Evolutionary conservation across 2,888 invertebrate species (phyloP).

Genomic region (Athripsodes cinereus): DNA sequence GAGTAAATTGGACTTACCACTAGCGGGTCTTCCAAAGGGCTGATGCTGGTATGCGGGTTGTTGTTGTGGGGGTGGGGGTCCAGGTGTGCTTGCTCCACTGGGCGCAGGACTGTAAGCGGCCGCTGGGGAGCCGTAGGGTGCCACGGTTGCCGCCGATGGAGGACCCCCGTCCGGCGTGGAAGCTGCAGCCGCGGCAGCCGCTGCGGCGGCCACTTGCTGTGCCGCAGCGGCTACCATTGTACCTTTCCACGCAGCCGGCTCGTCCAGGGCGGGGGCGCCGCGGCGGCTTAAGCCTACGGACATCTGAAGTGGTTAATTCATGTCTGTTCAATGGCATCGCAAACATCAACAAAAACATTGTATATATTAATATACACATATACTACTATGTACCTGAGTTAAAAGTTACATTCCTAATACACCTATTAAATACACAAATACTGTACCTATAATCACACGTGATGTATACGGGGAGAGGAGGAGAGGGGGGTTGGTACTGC

Average conservation of each 20-base stretch:
- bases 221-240: conserved; percentile 62
- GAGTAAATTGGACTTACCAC: conserved; percentile 37
- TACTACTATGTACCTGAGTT: too few relatives aligned
- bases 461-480: too few relatives aligned
- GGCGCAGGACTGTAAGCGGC: conserved; percentile 61
- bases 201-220: conserved; percentile 64
- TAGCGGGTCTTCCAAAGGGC: conserved; percentile 55
- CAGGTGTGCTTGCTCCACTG: conserved; percentile 75
- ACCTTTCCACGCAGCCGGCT: conserved; percentile 68
- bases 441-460: too few relatives aligned
- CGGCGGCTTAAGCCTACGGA: conserved; percentile 81
- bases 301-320: conserved; percentile 41
- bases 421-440: too few relatives aligned
- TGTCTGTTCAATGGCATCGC: conserved; percentile 16
- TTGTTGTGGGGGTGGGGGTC: conserved; percentile 56
- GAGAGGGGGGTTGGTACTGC: too few relatives aligned
- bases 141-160: conserved; percentile 72
- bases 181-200: conserved; percentile 69
- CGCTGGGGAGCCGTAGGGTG: conserved; percentile 58
- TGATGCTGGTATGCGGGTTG: conserved; percentile 66
- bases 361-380: too few relatives aligned
- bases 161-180: conserved; percentile 56
- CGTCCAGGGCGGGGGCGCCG: conserved; percentile 43
- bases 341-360: too few relatives aligned
- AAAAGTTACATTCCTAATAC: too few relatives aligned